phyloP scores from a whole-genome alignment of 2,888 invertebrate genomes.

The Tinea semifulvella region DNA sequence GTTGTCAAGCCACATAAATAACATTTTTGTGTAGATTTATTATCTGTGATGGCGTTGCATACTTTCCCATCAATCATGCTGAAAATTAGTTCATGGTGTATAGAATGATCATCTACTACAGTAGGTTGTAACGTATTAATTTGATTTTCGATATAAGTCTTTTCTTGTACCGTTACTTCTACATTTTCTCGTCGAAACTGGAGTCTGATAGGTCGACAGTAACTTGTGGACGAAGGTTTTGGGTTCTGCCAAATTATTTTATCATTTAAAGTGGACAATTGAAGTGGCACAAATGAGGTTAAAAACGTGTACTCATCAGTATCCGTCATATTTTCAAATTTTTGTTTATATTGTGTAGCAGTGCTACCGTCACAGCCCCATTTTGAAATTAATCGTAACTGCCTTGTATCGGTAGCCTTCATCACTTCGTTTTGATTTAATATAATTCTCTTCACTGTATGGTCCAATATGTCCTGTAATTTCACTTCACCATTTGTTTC shows the following conservation, averaged over 20 bases:
- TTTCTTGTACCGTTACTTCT: background rate
- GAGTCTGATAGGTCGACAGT: conserved; percentile 2
- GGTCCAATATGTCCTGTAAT: background rate
- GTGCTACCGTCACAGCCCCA: conserved; percentile 5
- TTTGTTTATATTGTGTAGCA: background rate
- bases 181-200: background rate
- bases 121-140: conserved; percentile 1
- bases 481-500: background rate
- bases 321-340: background rate
- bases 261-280: background rate
- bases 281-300: conserved; percentile 1
- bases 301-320: conserved; percentile 1
- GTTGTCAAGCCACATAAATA: background rate
- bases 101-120: background rate
- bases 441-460: background rate
- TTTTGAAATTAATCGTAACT: background rate
- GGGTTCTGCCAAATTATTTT: background rate
- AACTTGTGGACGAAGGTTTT: conserved; percentile 2
- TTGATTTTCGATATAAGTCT: background rate
- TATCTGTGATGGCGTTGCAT: background rate
- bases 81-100: background rate
- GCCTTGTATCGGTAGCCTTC: background rate
- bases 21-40: background rate
- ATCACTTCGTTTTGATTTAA: background rate
- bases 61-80: background rate